These are phyloP conservation scores for Tor tambroides DNA, from an alignment of 2,113 vertebrate species.

Conservation along the genomic window DNA sequence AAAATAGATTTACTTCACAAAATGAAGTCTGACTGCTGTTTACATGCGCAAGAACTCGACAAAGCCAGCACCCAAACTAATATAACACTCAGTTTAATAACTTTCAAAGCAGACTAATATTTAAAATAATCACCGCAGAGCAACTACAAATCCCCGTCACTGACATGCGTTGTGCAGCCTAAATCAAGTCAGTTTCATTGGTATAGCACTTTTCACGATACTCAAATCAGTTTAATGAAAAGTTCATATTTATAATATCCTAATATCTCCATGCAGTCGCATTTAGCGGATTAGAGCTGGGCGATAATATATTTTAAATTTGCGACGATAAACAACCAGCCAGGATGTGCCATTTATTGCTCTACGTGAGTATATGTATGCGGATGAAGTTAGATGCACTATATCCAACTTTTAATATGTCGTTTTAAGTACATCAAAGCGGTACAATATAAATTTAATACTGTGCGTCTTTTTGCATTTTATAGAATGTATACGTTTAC, in stretches of 20 bases:
- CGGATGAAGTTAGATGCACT: background rate
- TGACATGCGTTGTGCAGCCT: background rate
- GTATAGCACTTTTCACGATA: background rate
- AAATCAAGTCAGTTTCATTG: background rate
- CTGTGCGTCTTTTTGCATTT: background rate
- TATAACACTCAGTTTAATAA: background rate
- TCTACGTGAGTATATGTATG: background rate
- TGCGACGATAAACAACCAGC: background rate
- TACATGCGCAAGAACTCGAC: background rate
- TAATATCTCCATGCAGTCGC: background rate
- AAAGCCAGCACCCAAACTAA: background rate
- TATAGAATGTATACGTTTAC: background rate
- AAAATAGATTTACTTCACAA: background rate
- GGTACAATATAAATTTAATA: background rate
- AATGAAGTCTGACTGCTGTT: background rate
- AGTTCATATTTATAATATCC: background rate
- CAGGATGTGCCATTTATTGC: background rate
- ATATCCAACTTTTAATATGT: background rate
- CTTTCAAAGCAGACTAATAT: background rate
- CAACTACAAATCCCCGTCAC: background rate
- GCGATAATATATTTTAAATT: background rate
- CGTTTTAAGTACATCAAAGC: background rate
- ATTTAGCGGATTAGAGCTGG: background rate
- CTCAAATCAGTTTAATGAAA: background rate
- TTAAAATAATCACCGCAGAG: background rate